Evolutionary conservation across 2,797 vertebrate genomes (phyloP), one percentile per base, ranked within the genome.

Genomic region (Morelia viridis): DNA sequence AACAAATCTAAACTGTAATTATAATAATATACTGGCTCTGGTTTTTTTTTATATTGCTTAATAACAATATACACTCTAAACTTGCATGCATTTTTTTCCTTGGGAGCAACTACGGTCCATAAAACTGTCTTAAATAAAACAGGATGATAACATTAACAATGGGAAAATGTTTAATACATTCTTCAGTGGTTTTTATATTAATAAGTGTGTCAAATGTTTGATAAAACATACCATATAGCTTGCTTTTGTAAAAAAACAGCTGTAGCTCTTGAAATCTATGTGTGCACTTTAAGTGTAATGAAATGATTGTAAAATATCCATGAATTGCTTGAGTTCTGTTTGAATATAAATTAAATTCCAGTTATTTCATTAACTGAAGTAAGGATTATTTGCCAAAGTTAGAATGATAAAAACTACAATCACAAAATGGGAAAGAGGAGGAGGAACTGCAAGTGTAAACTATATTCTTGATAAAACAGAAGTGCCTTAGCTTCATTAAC

Each of bases 401-500:
- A 85, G 86, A 90, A 64, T 89, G 57, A 31, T 90, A 64, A 28
- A 91, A 84, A 5, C n/a, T 13, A 68, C 64, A 31, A 31, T 92
- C 28, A 61, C 35, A 86, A 76, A 92, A 91, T 85, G 12, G n/a
- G 56, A 90, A 86, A 89, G 89, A 46, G 93, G 76, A 62, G 35
- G 84, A 86, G 89, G 76, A 88, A 90, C 46, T 64, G 12, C 71
- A 91, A 46, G 93, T 88, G 68, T 85, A 91, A 92, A 93, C 92
- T 90, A 85, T 9, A 56, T 65, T 17, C 89, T 3, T 93, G 88
- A 88, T n/a, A 87, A 64, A 35, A 83, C 46, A 60, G 35, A 94
- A 94, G 93, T 94, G 94, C 62, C 95, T 95, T 95, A 68, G 86
- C 91, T 80, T 88, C 26, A 85, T 94, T 90, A 91, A 84, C 0